Conservation (phyloP, 2,888 invertebrate genomes). For the Coremacera marginata region DNA sequence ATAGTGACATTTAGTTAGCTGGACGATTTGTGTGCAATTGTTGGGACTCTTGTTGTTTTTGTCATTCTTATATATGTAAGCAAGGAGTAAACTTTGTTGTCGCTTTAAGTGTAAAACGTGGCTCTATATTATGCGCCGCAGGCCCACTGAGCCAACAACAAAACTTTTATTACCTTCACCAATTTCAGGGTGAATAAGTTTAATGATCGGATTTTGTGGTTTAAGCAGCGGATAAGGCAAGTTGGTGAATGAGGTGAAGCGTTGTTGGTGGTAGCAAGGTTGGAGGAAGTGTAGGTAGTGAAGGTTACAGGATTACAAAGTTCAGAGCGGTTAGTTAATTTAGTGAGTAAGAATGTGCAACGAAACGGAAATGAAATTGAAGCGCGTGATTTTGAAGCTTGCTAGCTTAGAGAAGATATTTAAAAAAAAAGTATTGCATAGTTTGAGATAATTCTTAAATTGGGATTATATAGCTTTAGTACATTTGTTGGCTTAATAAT, state of each 20-base stretch:
- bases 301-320: background rate
- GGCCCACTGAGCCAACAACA: background rate
- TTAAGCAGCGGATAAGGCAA: background rate
- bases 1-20: constrained; percentile 33
- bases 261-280: background rate
- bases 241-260: background rate
- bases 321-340: background rate
- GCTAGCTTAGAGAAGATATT: too few relatives aligned
- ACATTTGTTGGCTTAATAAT: too few relatives aligned
- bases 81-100: constrained; percentile 23
- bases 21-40: constrained; percentile 6
- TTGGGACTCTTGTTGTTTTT: background rate
- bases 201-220: constrained; percentile 37
- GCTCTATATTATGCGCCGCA: background rate
- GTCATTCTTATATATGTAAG: constrained; percentile 1
- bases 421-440: too few relatives aligned
- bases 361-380: background rate
- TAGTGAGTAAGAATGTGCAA: background rate
- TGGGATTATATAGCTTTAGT: too few relatives aligned
- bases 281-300: background rate
- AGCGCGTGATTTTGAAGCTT: background rate
- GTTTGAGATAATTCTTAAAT: too few relatives aligned
- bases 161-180: constrained; percentile 36
- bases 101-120: constrained; percentile 19
- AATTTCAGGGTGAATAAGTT: constrained; percentile 33